phyloP scores from a whole-genome alignment of 2,113 vertebrate genomes.

The mouse (Mus musculus) region DNA sequence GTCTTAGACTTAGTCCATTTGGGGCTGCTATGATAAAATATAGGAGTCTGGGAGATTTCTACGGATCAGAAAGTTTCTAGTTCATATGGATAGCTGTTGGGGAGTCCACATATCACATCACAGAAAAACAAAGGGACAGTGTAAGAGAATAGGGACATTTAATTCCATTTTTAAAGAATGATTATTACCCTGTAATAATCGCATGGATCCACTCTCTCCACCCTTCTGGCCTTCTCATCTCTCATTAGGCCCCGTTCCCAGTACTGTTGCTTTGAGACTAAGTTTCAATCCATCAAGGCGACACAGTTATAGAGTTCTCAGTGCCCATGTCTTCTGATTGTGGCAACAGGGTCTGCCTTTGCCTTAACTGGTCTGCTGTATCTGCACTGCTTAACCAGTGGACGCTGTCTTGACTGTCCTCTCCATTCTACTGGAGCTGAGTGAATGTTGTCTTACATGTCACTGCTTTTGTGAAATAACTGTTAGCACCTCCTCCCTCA shows the following conservation, averaged over 20 bases:
- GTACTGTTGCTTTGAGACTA: neutral
- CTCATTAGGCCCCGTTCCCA: neutral
- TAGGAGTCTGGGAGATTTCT: neutral
- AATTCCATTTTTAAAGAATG: neutral
- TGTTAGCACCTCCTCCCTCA: neutral
- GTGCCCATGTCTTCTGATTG: neutral
- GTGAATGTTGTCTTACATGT: neutral
- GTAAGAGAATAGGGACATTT: neutral
- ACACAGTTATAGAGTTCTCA: neutral
- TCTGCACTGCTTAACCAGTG: neutral
- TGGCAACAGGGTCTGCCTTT: neutral
- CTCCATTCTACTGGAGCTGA: neutral
- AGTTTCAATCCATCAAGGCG: neutral
- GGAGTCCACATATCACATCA: neutral
- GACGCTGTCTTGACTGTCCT: neutral
- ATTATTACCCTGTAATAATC: neutral
- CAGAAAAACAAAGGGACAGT: neutral
- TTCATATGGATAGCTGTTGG: neutral
- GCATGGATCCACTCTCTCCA: too few species aligned
- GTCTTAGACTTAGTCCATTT: neutral
- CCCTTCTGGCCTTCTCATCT: neutral
- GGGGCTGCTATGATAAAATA: neutral
- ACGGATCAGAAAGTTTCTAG: neutral
- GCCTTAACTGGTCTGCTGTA: neutral
- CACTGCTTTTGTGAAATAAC: neutral